A percentile compares a stretch with the other conserved stretches of the same genome.
Evolutionary conservation across 2,113 vertebrate genomes (phyloP).

Genomic region (Connochaetes taurinus): DNA sequence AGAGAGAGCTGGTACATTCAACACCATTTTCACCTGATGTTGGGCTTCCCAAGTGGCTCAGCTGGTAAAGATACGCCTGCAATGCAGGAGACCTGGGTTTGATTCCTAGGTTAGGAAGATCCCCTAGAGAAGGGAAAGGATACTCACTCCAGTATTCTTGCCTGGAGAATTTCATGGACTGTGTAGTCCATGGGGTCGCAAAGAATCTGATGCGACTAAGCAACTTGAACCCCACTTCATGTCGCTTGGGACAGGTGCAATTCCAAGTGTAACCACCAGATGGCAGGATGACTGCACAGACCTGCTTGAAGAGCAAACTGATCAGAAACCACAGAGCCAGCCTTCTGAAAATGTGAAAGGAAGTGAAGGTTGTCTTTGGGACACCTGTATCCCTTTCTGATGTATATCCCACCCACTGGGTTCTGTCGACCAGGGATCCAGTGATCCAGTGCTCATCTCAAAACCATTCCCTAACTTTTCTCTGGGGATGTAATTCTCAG

Average conservation of each 20-base stretch:
- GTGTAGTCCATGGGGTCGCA: neutral
- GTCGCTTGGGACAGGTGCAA: neutral
- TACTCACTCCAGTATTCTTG: neutral
- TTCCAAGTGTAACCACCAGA: constrained; percentile 36
- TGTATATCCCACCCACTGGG: neutral
- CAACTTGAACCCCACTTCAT: neutral
- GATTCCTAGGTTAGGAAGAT: neutral
- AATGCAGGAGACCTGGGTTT: neutral
- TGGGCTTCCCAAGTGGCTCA: neutral
- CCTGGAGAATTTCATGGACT: neutral
- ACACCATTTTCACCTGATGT: neutral
- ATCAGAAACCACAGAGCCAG: neutral
- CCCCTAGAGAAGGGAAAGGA: neutral
- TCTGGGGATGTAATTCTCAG: neutral
- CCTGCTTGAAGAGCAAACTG: neutral
- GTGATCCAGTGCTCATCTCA: neutral
- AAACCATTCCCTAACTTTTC: neutral
- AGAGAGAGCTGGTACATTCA: neutral
- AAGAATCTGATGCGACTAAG: neutral
- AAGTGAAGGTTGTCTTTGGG: neutral
- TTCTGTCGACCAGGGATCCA: neutral
- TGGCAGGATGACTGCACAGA: constrained; percentile 5
- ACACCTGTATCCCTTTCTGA: neutral
- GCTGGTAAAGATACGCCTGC: neutral
- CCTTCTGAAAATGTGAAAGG: neutral